Conservation (phyloP, 2,797 vertebrate genomes). For the Channa striata region DNA sequence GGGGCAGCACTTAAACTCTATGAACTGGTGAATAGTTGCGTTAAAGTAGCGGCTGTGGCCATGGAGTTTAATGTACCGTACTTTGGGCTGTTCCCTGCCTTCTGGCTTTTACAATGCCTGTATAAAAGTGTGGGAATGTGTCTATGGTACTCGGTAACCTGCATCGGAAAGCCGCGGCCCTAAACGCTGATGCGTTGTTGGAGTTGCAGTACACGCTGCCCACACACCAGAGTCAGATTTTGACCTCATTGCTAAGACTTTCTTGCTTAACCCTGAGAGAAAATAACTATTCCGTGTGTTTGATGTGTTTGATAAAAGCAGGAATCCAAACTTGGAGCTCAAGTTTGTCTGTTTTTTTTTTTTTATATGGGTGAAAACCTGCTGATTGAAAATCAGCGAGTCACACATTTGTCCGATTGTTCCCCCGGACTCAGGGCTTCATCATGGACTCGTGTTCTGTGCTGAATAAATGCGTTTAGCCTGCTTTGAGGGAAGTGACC, state of each 20-base stretch:
- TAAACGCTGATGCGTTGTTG: constrained; percentile 55
- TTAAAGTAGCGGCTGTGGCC: constrained; percentile 56
- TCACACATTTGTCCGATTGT: constrained; percentile 29
- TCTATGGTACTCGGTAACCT: constrained; percentile 56
- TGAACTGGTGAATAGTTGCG: constrained; percentile 67
- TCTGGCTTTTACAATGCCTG: constrained; percentile 54
- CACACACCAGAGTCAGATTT: constrained; percentile 46
- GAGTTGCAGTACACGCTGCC: constrained; percentile 40
- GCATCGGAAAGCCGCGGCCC: constrained; percentile 47
- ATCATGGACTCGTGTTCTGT: constrained; percentile 33
- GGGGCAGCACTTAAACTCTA: constrained; percentile 76
- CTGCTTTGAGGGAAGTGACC: constrained; percentile 37
- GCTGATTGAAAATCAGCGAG: constrained; percentile 43
- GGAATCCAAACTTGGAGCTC: constrained; percentile 10
- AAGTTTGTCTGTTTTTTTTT: no score
- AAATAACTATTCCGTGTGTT: constrained; percentile 40
- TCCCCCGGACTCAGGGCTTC: background rate
- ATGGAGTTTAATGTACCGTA: constrained; percentile 67
- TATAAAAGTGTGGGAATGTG: constrained; percentile 51
- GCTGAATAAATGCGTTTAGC: constrained; percentile 49
- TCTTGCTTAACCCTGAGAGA: constrained; percentile 23
- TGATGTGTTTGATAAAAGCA: constrained; percentile 36
- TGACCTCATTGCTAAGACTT: constrained; percentile 44
- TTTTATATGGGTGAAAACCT: constrained; percentile 27
- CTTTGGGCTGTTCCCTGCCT: constrained; percentile 40